phyloP scores from a whole-genome alignment of 2,888 invertebrate genomes.

The Parasteatoda lunata region DNA sequence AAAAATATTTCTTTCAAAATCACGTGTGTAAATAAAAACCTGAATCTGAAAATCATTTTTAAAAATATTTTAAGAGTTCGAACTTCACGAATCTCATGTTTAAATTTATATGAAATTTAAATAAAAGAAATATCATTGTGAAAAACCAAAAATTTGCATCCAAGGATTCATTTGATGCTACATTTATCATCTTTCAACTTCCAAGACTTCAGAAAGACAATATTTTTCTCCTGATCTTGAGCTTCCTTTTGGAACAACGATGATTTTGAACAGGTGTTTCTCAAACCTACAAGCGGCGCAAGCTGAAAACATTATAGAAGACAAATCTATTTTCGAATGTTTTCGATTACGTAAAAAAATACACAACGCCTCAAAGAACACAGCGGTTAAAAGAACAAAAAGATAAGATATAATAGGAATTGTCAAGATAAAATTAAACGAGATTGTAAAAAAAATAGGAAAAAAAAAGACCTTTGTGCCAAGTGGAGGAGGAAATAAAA shows the following conservation, averaged over 20 bases:
- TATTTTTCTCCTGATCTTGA: neutral
- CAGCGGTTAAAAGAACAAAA: neutral
- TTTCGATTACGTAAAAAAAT: neutral
- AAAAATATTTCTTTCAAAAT: too few species aligned
- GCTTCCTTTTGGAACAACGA: neutral
- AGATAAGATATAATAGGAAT: neutral
- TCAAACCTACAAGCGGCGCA: neutral
- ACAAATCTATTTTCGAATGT: too few species aligned
- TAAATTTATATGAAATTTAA: too few species aligned
- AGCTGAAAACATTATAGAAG: neutral
- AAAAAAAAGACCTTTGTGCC: slow-evolving; percentile 34
- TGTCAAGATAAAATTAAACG: slow-evolving; percentile 6
- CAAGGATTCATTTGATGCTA: too few species aligned
- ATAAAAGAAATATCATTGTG: too few species aligned
- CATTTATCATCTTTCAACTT: too few species aligned
- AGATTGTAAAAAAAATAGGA: neutral
- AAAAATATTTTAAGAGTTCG: too few species aligned
- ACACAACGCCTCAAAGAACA: slow-evolving; percentile 6
- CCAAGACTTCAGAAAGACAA: too few species aligned
- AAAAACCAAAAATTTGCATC: too few species aligned
- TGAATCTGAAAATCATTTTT: too few species aligned
- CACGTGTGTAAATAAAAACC: too few species aligned
- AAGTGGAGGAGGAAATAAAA: slow-evolving; percentile 5
- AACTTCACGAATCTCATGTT: too few species aligned
- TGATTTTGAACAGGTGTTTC: neutral